Percentiles rank a stretch among this genome's conserved stretches.
Evolutionary conservation across 2,113 vertebrate species (phyloP).

Genomic region (Protomyctophum bolini): DNA sequence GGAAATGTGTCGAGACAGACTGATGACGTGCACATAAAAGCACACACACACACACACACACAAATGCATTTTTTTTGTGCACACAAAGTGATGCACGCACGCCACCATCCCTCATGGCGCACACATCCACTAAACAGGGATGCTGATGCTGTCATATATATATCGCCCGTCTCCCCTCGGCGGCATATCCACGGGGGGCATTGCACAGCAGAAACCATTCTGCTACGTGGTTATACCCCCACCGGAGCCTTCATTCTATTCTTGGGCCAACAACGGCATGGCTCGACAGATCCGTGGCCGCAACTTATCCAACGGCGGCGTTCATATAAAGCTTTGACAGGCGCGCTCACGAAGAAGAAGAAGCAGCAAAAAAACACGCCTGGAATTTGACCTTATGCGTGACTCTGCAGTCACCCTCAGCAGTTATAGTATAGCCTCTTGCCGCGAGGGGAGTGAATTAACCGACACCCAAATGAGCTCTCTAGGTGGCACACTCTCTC

Average conservation of each 20-base stretch:
- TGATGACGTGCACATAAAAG: constrained; percentile 34
- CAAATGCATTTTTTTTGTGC: background rate
- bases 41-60: background rate
- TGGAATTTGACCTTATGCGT: constrained; percentile 38
- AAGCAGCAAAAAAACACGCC: constrained; percentile 19
- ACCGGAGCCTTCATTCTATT: background rate
- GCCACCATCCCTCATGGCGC: background rate
- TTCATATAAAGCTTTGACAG: constrained; percentile 14
- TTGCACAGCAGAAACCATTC: background rate
- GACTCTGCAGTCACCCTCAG: constrained; percentile 15
- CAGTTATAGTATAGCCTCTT: background rate
- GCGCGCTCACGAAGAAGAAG: background rate
- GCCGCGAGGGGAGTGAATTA: constrained; percentile 14
- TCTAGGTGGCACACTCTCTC: background rate
- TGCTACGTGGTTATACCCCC: background rate
- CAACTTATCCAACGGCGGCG: background rate
- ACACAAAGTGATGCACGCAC: background rate
- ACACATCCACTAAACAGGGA: background rate
- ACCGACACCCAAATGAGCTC: constrained; percentile 6
- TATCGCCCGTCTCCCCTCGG: too few species aligned
- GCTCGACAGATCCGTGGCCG: constrained; percentile 10
- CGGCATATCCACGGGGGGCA: background rate
- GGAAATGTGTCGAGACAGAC: constrained; percentile 13
- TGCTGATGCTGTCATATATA: background rate
- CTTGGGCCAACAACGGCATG: background rate